These are phyloP conservation scores for Bergia sp. DNA, from an alignment of 92 coral and sea anemone genomes.

Conservation along the genomic window DNA sequence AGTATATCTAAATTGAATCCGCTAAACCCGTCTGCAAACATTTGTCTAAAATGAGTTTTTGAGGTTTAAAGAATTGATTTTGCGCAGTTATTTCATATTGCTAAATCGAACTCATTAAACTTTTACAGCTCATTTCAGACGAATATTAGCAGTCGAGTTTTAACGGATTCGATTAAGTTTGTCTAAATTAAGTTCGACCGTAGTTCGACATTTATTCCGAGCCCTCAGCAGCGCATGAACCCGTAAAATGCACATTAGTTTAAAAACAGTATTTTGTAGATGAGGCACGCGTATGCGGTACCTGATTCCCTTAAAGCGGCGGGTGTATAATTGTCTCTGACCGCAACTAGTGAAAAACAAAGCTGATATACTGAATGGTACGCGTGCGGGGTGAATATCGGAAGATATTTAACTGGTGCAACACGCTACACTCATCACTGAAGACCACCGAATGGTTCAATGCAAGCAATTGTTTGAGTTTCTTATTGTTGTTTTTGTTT, in stretches of 20 bases:
- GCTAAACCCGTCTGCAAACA: no score
- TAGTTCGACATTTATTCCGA: no score
- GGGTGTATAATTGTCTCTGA: neutral
- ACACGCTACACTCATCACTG: neutral
- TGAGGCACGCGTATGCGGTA: neutral
- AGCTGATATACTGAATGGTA: neutral
- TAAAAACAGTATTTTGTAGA: neutral
- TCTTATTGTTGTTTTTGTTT: constrained; percentile 17
- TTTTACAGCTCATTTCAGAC: no score
- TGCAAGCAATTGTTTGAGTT: neutral
- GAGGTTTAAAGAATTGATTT: no score
- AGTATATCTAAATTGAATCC: no score
- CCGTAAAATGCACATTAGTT: neutral
- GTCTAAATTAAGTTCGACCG: no score
- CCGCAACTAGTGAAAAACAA: neutral
- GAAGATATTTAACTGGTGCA: constrained; percentile 4
- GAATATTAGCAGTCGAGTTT: no score
- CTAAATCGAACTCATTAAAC: no score
- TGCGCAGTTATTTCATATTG: no score
- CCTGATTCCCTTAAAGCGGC: neutral
- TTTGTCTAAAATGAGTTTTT: no score
- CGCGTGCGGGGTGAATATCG: constrained; percentile 20
- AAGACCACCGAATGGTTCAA: no score
- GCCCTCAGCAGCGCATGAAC: neutral
- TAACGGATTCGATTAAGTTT: no score